Evolutionary conservation across 2,113 vertebrate species (phyloP), one percentile per base, ranked within the genome.

Genomic region (Melanerpes formicivorus): DNA sequence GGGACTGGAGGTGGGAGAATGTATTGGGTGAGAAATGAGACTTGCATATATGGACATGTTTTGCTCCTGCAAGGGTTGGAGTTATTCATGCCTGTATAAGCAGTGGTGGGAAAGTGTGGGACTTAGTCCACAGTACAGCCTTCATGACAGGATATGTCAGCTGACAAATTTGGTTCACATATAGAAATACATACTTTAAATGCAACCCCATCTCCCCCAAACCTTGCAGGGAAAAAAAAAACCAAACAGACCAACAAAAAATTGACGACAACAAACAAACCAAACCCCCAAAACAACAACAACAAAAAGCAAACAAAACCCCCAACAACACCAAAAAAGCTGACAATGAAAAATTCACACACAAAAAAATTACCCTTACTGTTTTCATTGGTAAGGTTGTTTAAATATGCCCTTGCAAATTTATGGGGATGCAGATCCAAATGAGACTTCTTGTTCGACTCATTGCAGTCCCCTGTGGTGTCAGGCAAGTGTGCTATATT

Each of bases 1-100:
- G 72, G 56, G 78, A 81, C 79, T 56, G 55, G 34, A 40, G 52
- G 67, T 82, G 72, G 79, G 52, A 92, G 42, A 9, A n/a, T 40
- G 63, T 65, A 90, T 17, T 71, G 79, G 84, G 77, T 77, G 81
- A 90, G 91, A 93, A 92, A 92, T 82, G 27, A 77, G 58, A 62
- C 42, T 90, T 92, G 84, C 79, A 82, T 93, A 89, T 54, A 85
- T 71, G 88, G 90, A 82, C 60, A 48, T 67, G 84, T 89, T 94
- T 94, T 82, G 52, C 22, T 88, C 84, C 29, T 83, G 26, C 48
- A 64, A 59, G 60, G 55, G 63, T 63, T 0, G 0, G 55, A 79
- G 60, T 3, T 92, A 52, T 34, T 80, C 62, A 3, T 67, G 60
- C 22, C 58, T 79, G 63, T 40, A 70, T 4, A 73, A 78, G 48